Conservation (phyloP, 2,113 vertebrate genomes). For the Eupsittula cactorum region DNA sequence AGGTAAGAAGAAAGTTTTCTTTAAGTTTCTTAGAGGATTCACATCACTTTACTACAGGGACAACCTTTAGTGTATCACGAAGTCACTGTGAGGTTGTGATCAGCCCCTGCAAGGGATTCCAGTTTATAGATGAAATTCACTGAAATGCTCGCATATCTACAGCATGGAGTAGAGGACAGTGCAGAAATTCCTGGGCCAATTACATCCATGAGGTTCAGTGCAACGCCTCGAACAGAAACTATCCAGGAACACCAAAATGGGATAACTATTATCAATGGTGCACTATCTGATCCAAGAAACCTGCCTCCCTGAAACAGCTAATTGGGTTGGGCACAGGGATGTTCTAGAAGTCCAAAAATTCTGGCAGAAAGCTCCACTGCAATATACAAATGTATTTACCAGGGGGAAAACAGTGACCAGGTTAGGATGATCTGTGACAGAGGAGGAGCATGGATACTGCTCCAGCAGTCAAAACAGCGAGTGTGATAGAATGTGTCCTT, state of each 20-base stretch:
- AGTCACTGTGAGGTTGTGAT: background rate
- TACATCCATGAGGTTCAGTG: background rate
- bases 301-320: background rate
- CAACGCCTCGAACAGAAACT: background rate
- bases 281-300: background rate
- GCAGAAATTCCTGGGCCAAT: background rate
- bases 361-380: background rate
- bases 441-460: background rate
- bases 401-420: background rate
- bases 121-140: background rate
- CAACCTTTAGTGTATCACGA: background rate
- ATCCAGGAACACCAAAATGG: background rate
- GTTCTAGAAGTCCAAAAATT: background rate
- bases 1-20: background rate
- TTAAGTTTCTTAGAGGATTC: background rate
- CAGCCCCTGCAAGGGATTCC: background rate
- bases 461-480: background rate
- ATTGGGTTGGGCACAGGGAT: background rate
- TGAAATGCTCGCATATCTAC: background rate
- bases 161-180: background rate
- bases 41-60: background rate
- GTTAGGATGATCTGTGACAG: background rate
- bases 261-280: background rate
- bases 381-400: background rate
- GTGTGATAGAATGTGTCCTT: background rate